A percentile compares a stretch with the other conserved stretches of the same genome.
These are phyloP conservation scores for Muntiacus reevesi DNA, from an alignment of 2,113 vertebrate genomes.

Conservation along the genomic window DNA sequence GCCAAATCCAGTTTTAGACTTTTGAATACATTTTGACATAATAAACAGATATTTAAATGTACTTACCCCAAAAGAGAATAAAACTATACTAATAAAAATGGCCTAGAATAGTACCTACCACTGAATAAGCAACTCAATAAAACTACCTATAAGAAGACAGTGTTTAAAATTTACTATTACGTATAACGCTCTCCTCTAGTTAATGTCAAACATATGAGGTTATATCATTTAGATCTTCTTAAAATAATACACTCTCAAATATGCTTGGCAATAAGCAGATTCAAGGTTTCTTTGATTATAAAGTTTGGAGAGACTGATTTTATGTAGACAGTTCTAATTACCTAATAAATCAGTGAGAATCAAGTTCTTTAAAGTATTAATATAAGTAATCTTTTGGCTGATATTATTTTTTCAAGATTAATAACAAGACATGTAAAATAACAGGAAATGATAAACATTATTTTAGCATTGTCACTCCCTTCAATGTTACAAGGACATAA, in stretches of 20 bases:
- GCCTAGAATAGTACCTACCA: not conserved
- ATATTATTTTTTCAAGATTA: constrained; percentile 31
- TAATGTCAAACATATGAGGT: not conserved
- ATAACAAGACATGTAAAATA: constrained; percentile 23
- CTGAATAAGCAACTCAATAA: constrained; percentile 10
- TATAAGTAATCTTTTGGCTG: not conserved
- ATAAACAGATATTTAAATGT: constrained; percentile 1
- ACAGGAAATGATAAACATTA: not conserved
- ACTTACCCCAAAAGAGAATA: not conserved
- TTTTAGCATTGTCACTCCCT: not conserved
- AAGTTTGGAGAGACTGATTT: not conserved
- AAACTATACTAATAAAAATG: constrained; percentile 1
- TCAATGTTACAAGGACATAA: not conserved
- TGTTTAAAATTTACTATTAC: constrained; percentile 20
- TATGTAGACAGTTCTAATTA: not conserved
- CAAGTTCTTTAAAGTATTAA: not conserved
- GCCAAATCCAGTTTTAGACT: not conserved
- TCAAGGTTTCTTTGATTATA: not conserved
- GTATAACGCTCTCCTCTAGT: not conserved
- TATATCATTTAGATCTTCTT: not conserved
- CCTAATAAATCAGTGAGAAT: not conserved
- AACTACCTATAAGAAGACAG: not conserved
- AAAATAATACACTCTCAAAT: constrained; percentile 8
- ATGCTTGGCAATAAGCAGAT: not conserved
- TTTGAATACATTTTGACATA: not conserved